A percentile compares a stretch with the other conserved stretches of the same genome.
These are phyloP conservation scores for Nowickia ferox DNA, from an alignment of 2,888 invertebrate genomes.

Conservation along the genomic window DNA sequence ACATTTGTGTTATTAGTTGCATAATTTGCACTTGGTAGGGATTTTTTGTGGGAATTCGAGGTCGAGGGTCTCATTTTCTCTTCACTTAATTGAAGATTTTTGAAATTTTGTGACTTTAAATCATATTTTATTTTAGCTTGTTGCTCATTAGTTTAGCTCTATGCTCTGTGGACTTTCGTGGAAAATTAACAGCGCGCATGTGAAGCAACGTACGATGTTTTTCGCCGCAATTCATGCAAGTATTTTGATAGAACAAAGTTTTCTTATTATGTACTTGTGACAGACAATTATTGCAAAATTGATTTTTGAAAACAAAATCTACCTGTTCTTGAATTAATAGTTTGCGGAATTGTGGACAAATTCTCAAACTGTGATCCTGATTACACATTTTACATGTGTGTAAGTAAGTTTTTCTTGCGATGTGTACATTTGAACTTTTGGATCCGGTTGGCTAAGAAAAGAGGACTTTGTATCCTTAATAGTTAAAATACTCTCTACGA, in stretches of 20 bases:
- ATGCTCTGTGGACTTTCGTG: not conserved
- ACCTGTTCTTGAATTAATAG: not conserved
- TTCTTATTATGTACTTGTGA: not conserved
- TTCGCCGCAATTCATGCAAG: not conserved
- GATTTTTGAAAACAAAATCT: constrained; percentile 22
- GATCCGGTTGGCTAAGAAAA: no score
- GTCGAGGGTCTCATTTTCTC: no score
- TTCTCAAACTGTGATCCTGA: no score
- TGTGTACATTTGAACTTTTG: no score
- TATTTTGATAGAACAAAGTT: constrained; percentile 7
- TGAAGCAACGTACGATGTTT: not conserved
- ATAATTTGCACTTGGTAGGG: no score
- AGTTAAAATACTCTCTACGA: no score
- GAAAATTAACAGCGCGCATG: not conserved
- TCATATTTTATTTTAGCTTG: not conserved
- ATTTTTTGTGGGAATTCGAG: no score
- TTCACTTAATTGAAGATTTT: no score
- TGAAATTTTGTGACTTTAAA: not conserved
- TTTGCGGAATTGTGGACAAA: no score
- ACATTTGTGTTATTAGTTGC: not conserved
- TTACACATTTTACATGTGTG: no score
- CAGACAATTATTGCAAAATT: constrained; percentile 22
- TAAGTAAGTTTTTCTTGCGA: no score
- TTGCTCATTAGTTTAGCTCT: not conserved
- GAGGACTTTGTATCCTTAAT: no score